Conservation (phyloP, 2,888 invertebrate genomes). For the Dasypogon diadema region DNA sequence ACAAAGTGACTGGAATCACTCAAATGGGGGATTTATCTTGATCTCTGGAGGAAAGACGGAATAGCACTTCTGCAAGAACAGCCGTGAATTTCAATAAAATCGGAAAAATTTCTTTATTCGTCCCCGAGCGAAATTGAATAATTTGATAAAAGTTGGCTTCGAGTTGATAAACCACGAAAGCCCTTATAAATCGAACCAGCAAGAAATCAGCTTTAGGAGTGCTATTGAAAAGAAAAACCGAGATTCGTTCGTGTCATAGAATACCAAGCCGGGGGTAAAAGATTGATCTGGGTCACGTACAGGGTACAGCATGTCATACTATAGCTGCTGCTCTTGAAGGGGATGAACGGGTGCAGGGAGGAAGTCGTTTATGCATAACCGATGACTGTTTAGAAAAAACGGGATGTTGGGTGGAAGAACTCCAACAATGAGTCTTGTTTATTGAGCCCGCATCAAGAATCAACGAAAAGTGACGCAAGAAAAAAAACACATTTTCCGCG, state of each 20-base stretch:
- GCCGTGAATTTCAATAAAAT: background rate
- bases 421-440: slow-evolving; percentile 6
- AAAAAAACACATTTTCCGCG: background rate
- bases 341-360: background rate
- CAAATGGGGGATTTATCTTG: background rate
- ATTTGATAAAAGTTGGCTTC: slow-evolving; percentile 42
- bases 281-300: slow-evolving; percentile 57
- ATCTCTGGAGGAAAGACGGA: background rate
- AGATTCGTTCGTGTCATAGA: slow-evolving; percentile 52
- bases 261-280: slow-evolving; percentile 26
- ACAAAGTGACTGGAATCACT: background rate
- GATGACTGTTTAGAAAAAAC: background rate
- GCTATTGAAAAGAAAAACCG: slow-evolving; percentile 47
- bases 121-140: slow-evolving; percentile 17
- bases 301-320: slow-evolving; percentile 48
- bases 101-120: slow-evolving; percentile 11
- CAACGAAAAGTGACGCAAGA: slow-evolving; percentile 9
- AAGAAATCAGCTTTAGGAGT: slow-evolving; percentile 52
- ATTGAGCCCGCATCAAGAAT: slow-evolving; percentile 12
- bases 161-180: slow-evolving; percentile 51
- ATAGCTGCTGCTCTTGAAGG: background rate
- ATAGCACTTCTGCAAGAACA: background rate
- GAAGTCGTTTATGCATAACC: background rate
- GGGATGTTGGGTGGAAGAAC: background rate
- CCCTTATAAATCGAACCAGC: slow-evolving; percentile 27